Evolutionary conservation across 2,888 invertebrate species (phyloP).

Genomic region (Parochlus steinenii): DNA sequence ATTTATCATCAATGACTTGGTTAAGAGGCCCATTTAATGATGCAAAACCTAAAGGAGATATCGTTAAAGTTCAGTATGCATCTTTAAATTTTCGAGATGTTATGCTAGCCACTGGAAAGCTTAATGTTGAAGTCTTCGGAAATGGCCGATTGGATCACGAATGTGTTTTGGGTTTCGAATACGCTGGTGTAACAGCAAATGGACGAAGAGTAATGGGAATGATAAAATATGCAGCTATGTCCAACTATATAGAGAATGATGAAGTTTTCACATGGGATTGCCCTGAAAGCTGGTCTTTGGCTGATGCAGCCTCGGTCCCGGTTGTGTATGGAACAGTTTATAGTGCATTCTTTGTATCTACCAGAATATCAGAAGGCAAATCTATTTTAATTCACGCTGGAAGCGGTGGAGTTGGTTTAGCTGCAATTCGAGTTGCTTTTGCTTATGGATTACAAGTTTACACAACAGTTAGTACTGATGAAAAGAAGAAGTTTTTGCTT

Average conservation of each 20-base stretch:
- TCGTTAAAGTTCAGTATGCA: slow-evolving; percentile 48
- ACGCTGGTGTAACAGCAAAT: slow-evolving; percentile 39
- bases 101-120: slow-evolving; percentile 84
- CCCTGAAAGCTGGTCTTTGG: slow-evolving; percentile 46
- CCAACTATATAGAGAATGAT: slow-evolving; percentile 45
- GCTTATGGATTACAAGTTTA: slow-evolving; percentile 38
- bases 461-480: slow-evolving; percentile 44
- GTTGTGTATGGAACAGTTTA: slow-evolving; percentile 48
- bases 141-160: slow-evolving; percentile 44
- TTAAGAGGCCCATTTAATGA: slow-evolving; percentile 46
- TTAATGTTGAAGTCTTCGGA: slow-evolving; percentile 66
- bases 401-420: slow-evolving; percentile 50
- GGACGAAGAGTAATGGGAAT: slow-evolving; percentile 50
- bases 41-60: not conserved
- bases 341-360: slow-evolving; percentile 25
- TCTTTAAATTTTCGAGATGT: slow-evolving; percentile 88
- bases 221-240: slow-evolving; percentile 34
- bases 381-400: slow-evolving; percentile 29
- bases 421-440: slow-evolving; percentile 46
- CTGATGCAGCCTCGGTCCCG: slow-evolving; percentile 53
- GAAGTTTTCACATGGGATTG: slow-evolving; percentile 52
- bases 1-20: slow-evolving; percentile 74
- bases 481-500: slow-evolving; percentile 40
- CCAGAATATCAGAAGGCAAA: slow-evolving; percentile 28
- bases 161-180: slow-evolving; percentile 51